Evolutionary conservation across 2,113 vertebrate species (phyloP).

Genomic region (Crocuta crocuta): DNA sequence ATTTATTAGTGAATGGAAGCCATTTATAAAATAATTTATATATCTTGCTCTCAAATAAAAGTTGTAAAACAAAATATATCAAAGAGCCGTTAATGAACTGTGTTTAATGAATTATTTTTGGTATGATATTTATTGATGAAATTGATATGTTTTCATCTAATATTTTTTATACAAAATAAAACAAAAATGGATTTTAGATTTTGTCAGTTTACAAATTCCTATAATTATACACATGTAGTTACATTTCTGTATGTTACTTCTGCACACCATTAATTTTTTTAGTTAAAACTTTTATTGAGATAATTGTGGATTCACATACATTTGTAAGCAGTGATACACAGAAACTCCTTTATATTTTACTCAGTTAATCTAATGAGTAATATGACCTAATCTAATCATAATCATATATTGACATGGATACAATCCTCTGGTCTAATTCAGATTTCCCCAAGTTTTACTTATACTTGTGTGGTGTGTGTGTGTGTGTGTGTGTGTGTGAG

Average conservation of each 20-base stretch:
- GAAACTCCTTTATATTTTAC: neutral
- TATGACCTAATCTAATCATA: neutral
- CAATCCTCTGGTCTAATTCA: neutral
- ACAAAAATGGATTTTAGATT: neutral
- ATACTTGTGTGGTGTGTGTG: neutral
- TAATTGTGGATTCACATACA: neutral
- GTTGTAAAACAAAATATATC: neutral
- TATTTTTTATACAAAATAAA: neutral
- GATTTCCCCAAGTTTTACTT: neutral
- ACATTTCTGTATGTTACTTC: neutral
- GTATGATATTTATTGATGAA: slow-evolving; percentile 32
- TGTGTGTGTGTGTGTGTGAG: neutral
- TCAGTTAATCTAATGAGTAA: neutral
- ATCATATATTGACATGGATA: neutral
- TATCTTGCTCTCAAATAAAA: neutral
- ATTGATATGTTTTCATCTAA: neutral
- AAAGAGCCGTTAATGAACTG: neutral
- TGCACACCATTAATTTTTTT: neutral
- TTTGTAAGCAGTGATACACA: neutral
- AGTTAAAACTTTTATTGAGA: neutral
- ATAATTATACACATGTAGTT: neutral
- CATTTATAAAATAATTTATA: neutral
- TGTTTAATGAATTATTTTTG: neutral
- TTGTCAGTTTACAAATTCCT: neutral
- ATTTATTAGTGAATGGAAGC: neutral